Percentiles rank a stretch among this genome's conserved stretches.
These are phyloP conservation scores for Drosophila setifemur DNA, from an alignment of 1,140 invertebrate species.

Conservation along the genomic window DNA sequence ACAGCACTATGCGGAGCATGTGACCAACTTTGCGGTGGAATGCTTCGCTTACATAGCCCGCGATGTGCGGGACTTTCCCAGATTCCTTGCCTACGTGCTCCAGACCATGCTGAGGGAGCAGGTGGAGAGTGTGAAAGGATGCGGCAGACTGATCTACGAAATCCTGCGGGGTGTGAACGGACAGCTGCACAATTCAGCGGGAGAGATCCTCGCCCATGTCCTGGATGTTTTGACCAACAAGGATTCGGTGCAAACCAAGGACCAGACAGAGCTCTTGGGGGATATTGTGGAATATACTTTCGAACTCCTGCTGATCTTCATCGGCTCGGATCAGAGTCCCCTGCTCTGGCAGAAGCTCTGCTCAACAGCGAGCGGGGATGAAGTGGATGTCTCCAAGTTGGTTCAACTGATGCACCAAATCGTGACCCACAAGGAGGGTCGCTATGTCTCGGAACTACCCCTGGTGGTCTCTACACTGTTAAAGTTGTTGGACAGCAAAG, in stretches of 20 bases:
- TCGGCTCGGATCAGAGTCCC: constrained; percentile 85
- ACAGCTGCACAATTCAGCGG: constrained; percentile 91
- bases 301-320: constrained; percentile 84
- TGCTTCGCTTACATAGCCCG: constrained; percentile 96
- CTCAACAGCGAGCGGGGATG: background rate
- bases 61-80: constrained; percentile 91
- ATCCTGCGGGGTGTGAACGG: constrained; percentile 90
- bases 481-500: constrained; percentile 82
- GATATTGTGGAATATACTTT: constrained; percentile 86
- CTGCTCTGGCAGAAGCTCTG: constrained; percentile 85
- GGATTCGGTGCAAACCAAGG: constrained; percentile 83
- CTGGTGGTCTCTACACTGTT: constrained; percentile 84
- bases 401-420: constrained; percentile 84
- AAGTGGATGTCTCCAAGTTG: constrained; percentile 20
- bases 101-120: constrained; percentile 86
- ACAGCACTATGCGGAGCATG: constrained; percentile 88
- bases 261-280: constrained; percentile 85
- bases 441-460: constrained; percentile 85
- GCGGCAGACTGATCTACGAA: constrained; percentile 93
- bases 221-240: constrained; percentile 84
- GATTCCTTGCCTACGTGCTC: constrained; percentile 89
- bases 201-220: constrained; percentile 86
- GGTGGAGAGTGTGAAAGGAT: constrained; percentile 88
- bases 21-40: constrained; percentile 96
- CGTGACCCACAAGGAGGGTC: constrained; percentile 86